phyloP scores from a whole-genome alignment of 1,140 invertebrate species.

The Drosophila simulans region DNA sequence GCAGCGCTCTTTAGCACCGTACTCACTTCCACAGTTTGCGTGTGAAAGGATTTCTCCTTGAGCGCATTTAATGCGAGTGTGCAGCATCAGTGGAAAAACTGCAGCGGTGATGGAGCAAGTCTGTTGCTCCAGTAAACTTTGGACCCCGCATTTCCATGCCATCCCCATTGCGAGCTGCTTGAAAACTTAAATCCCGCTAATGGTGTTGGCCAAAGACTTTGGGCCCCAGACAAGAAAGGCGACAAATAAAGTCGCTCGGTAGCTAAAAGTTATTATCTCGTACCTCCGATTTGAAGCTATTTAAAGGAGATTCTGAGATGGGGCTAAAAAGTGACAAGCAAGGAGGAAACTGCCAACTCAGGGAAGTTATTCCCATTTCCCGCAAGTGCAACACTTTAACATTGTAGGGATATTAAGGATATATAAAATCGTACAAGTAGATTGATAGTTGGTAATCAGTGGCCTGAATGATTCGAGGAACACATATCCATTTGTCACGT shows the following conservation, averaged over 20 bases:
- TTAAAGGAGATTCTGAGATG: neutral
- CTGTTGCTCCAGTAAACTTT: constrained; percentile 58
- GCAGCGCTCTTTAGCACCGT: neutral
- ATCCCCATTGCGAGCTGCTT: neutral
- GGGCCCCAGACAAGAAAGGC: constrained; percentile 13
- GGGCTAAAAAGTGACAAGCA: neutral
- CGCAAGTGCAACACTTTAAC: too few species aligned
- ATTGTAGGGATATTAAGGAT: too few species aligned
- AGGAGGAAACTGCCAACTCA: too few species aligned
- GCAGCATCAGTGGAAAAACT: constrained; percentile 20
- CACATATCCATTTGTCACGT: neutral
- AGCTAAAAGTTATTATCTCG: constrained; percentile 20
- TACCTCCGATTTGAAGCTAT: constrained; percentile 21
- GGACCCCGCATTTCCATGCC: neutral
- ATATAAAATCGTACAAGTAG: too few species aligned
- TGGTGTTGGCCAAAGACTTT: constrained; percentile 37
- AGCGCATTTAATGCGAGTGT: constrained; percentile 47
- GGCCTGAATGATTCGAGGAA: too few species aligned
- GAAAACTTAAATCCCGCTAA: constrained; percentile 40
- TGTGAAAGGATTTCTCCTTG: constrained; percentile 59
- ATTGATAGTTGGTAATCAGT: too few species aligned
- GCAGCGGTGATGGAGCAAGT: constrained; percentile 6
- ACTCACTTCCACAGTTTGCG: constrained; percentile 5
- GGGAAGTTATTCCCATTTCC: too few species aligned
- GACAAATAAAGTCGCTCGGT: constrained; percentile 16